These are phyloP conservation scores for Oncorhynchus keta DNA, from an alignment of 2,113 vertebrate genomes.

Conservation along the genomic window DNA sequence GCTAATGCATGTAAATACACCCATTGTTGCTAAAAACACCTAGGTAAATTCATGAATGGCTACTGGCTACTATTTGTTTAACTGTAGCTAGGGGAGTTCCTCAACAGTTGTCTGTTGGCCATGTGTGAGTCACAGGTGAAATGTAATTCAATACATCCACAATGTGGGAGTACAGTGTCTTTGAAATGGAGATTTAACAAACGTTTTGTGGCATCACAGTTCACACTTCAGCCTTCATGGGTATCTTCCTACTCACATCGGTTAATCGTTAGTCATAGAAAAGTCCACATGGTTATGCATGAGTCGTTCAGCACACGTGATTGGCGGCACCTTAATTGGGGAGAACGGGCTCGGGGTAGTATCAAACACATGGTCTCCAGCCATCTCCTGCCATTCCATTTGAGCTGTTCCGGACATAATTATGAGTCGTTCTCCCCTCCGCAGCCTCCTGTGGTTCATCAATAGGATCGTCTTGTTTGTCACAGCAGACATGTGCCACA, in stretches of 20 bases:
- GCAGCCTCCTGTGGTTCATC: too few relatives aligned
- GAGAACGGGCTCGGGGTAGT: too few relatives aligned
- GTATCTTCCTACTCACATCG: neutral
- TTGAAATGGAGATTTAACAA: neutral
- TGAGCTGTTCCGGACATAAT: too few relatives aligned
- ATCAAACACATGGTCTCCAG: too few relatives aligned
- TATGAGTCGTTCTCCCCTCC: too few relatives aligned
- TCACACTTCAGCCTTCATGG: neutral
- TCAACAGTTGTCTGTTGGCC: neutral
- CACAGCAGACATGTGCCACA: too few relatives aligned
- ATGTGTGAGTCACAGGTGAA: conserved; percentile 24
- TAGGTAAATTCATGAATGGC: neutral
- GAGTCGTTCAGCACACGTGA: too few relatives aligned
- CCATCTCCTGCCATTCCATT: too few relatives aligned
- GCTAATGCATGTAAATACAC: neutral
- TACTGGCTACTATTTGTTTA: neutral
- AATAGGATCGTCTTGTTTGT: too few relatives aligned
- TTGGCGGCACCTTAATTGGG: too few relatives aligned
- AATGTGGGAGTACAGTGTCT: neutral
- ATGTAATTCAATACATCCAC: neutral
- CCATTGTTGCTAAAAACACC: conserved; percentile 10
- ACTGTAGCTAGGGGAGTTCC: neutral
- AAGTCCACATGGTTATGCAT: neutral
- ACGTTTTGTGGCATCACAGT: neutral
- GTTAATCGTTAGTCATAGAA: neutral